phyloP scores from a whole-genome alignment of 1,140 invertebrate species.

The Microvelia longipes region DNA sequence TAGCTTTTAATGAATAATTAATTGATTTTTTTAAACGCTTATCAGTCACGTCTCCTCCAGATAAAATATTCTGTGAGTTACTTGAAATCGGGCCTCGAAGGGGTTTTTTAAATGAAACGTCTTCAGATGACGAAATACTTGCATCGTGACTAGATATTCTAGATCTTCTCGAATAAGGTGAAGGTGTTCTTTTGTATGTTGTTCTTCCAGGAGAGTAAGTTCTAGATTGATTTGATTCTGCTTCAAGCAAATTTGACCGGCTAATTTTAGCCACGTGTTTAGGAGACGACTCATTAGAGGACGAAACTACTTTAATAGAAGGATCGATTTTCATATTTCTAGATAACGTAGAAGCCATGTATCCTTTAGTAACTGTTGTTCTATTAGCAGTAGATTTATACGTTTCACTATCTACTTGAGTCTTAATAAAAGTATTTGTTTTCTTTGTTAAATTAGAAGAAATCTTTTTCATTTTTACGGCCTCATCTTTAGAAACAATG shows the following conservation, averaged over 20 bases:
- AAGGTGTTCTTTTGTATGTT: background rate
- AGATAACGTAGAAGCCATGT: slow-evolving; percentile 34
- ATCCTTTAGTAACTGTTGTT: too few species aligned
- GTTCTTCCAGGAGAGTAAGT: background rate
- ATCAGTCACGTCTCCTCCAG: too few species aligned
- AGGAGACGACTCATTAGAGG: background rate
- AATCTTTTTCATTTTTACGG: too few species aligned
- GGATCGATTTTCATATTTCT: slow-evolving; percentile 32
- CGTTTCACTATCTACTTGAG: too few species aligned
- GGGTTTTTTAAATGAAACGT: background rate
- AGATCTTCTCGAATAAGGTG: background rate
- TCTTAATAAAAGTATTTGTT: too few species aligned
- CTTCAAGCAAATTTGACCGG: background rate
- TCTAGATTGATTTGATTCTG: background rate
- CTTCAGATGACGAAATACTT: background rate
- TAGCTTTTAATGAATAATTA: background rate
- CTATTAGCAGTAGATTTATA: too few species aligned
- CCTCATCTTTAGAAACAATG: too few species aligned
- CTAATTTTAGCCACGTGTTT: background rate
- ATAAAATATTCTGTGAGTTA: too few species aligned
- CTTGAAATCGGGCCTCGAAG: too few species aligned
- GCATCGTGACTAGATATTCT: background rate
- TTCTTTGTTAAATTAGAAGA: too few species aligned
- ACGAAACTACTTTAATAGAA: background rate
- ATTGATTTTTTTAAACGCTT: background rate